These are phyloP conservation scores for Neogobius melanostomus DNA, from an alignment of 2,113 vertebrate genomes.

Conservation along the genomic window DNA sequence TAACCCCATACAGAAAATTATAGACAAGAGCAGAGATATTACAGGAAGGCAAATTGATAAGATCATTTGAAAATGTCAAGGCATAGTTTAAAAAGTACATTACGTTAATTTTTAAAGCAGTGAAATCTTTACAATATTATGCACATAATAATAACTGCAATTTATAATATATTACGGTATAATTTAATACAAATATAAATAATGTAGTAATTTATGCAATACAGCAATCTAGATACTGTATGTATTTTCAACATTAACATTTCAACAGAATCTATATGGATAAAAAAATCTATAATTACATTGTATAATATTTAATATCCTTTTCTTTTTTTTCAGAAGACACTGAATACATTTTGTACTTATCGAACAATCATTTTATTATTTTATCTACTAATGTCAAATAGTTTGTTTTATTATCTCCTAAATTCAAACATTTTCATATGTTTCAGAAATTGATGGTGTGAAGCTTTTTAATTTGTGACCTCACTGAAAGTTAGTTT, in stretches of 20 bases:
- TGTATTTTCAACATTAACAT: not conserved
- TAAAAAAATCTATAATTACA: not conserved
- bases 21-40: not conserved
- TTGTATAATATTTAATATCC: too few relatives aligned
- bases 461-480: too few relatives aligned
- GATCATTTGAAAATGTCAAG: not conserved
- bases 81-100: not conserved
- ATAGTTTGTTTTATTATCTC: too few relatives aligned
- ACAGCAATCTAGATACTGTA: not conserved
- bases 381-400: too few relatives aligned
- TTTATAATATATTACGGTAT: not conserved
- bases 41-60: conserved; percentile 5
- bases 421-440: too few relatives aligned
- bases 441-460: too few relatives aligned
- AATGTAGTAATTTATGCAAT: not conserved
- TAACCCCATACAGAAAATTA: not conserved
- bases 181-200: not conserved
- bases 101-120: not conserved
- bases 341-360: too few relatives aligned
- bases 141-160: not conserved
- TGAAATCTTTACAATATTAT: not conserved
- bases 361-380: too few relatives aligned
- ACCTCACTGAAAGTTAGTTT: too few relatives aligned
- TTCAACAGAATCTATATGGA: not conserved
- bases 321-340: too few relatives aligned